Evolutionary conservation across 2,888 invertebrate species (phyloP).

Genomic region (Eretmocerus hayati): DNA sequence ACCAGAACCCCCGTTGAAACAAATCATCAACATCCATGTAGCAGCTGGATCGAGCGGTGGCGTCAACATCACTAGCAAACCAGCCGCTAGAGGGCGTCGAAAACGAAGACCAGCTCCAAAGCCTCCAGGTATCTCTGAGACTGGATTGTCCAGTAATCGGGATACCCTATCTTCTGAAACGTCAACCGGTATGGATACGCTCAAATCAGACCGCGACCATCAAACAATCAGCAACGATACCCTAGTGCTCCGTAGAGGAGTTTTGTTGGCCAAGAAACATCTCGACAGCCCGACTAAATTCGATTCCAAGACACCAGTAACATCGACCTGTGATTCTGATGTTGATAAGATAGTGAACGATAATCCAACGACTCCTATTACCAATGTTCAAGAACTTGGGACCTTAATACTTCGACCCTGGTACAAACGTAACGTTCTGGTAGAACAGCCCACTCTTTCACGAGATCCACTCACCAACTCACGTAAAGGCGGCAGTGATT

Average conservation of each 20-base stretch:
- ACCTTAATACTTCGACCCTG: conserved; percentile 53
- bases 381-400: background rate
- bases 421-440: conserved; percentile 54
- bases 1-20: conserved; percentile 58
- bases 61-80: background rate
- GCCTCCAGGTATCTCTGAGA: conserved; percentile 44
- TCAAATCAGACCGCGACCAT: conserved; percentile 2
- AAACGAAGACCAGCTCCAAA: conserved; percentile 55
- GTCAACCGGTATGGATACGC: conserved; percentile 15
- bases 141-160: conserved; percentile 11
- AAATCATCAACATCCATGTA: background rate
- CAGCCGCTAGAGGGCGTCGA: conserved; percentile 26
- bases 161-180: conserved; percentile 18
- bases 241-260: conserved; percentile 37
- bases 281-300: background rate
- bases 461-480: conserved; percentile 22
- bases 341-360: background rate
- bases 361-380: background rate
- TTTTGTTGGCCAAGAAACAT: conserved; percentile 34
- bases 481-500: conserved; percentile 25
- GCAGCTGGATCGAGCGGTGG: background rate
- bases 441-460: conserved; percentile 1
- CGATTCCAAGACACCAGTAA: background rate
- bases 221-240: conserved; percentile 40
- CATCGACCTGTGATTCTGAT: conserved; percentile 1